A percentile compares a stretch with the other conserved stretches of the same genome.
Evolutionary conservation across 92 coral and sea anemone genomes (phyloP).

Genomic region (Epizoanthus ramosus): DNA sequence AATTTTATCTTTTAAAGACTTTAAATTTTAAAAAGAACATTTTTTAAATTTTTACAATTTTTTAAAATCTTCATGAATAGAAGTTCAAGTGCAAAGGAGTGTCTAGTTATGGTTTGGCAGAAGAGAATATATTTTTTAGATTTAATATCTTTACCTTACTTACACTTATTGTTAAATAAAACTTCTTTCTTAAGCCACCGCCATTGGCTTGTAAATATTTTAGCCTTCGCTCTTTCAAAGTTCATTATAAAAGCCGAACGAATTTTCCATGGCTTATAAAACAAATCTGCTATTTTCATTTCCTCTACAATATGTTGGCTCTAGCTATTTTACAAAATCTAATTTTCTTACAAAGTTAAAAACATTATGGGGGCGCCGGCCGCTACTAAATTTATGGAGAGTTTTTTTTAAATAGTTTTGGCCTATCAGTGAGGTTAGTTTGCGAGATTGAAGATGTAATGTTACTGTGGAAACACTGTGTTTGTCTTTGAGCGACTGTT

Average conservation of each 20-base stretch:
- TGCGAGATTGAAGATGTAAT: not conserved
- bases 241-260: not conserved
- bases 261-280: not conserved
- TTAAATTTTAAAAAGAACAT: too few relatives aligned
- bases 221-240: too few relatives aligned
- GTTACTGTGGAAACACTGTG: not conserved
- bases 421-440: not conserved
- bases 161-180: too few relatives aligned
- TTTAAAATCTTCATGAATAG: not conserved
- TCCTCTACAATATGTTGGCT: not conserved
- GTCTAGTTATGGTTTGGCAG: not conserved
- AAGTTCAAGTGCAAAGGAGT: not conserved
- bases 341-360: not conserved
- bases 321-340: not conserved
- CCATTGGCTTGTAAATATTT: not conserved
- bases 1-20: too few relatives aligned
- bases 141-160: not conserved
- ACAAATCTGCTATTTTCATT: not conserved
- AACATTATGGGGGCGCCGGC: not conserved
- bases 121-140: not conserved
- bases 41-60: not conserved
- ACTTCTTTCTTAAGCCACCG: not conserved
- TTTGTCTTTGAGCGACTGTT: not conserved
- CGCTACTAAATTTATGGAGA: conserved; percentile 4
- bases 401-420: not conserved